phyloP scores from a whole-genome alignment of 2,888 invertebrate genomes.

The Coenonympha arcania region DNA sequence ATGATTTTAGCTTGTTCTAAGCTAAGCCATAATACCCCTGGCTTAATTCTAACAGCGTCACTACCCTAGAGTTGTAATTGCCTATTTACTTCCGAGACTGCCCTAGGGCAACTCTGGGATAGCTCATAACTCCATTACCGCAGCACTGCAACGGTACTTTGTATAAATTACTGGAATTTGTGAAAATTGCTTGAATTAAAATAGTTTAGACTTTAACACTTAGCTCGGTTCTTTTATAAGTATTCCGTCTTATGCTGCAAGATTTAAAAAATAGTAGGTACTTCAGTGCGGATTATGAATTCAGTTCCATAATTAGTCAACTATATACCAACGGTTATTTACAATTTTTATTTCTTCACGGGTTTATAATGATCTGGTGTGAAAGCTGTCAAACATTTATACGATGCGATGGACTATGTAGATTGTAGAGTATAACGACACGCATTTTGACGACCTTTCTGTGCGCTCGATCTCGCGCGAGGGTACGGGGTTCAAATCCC shows the following conservation, averaged over 20 bases:
- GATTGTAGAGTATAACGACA: no score
- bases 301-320: no score
- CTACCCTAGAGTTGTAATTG: slow-evolving; percentile 5
- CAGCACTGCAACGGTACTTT: not conserved
- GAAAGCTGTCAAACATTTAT: no score
- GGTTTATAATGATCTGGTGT: no score
- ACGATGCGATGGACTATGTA: no score
- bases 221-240: not conserved
- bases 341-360: no score
- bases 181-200: not conserved
- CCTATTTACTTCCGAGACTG: slow-evolving; percentile 8
- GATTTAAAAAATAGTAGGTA: no score
- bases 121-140: slow-evolving; percentile 1
- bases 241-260: not conserved
- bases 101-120: slow-evolving; percentile 5
- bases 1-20: not conserved
- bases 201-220: not conserved
- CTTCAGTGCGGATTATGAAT: no score
- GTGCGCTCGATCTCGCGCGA: no score
- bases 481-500: no score
- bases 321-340: no score
- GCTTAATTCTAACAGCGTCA: not conserved
- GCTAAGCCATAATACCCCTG: not conserved
- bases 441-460: no score
- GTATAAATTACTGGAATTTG: slow-evolving; percentile 3